Percentiles rank a stretch among this genome's conserved stretches.
Conservation (phyloP, 92 coral and sea anemone genomes). For the Umimayanthus kanabou region DNA sequence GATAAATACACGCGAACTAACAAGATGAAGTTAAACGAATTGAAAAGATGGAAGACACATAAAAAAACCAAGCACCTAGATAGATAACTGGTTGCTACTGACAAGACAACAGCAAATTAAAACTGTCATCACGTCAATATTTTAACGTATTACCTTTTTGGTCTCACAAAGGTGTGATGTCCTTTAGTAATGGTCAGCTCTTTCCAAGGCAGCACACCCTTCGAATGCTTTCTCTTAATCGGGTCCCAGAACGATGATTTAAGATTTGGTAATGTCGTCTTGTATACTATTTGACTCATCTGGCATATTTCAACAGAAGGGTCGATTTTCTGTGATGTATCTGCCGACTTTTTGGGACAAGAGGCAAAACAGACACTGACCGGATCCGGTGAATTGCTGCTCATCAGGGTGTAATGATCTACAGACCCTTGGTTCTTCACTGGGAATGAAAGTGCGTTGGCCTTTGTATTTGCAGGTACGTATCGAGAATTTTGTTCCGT, state of each 20-base stretch:
- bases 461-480: neutral
- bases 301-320: neutral
- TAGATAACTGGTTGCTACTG: neutral
- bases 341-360: neutral
- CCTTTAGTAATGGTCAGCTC: neutral
- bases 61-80: neutral
- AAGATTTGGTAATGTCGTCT: neutral
- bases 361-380: neutral
- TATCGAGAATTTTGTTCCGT: neutral
- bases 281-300: neutral
- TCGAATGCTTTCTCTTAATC: neutral
- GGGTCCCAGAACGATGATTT: neutral
- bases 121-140: neutral
- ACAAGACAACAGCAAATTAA: neutral
- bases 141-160: neutral
- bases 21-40: too few species aligned
- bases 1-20: too few species aligned
- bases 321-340: neutral
- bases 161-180: neutral
- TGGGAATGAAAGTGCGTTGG: neutral
- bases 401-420: neutral
- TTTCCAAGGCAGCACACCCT: neutral
- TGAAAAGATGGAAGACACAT: too few species aligned
- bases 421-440: neutral
- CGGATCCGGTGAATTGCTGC: neutral